Conservation (phyloP, 1,140 invertebrate species). For the Drosophila pallidifrons region DNA sequence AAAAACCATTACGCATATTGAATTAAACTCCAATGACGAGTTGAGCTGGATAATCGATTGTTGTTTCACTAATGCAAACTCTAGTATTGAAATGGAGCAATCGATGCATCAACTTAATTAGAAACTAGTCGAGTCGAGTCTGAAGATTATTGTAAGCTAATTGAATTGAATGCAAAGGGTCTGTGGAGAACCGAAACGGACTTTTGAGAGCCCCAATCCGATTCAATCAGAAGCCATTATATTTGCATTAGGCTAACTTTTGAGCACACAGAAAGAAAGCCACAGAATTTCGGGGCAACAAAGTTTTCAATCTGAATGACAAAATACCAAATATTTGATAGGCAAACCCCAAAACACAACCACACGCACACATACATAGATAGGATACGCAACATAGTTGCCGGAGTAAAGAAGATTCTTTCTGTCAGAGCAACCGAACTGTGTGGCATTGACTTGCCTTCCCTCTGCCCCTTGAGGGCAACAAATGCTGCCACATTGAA, state of each 20-base stretch:
- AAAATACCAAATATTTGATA: slow-evolving; percentile 54
- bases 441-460: slow-evolving; percentile 4
- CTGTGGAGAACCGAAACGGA: neutral
- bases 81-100: neutral
- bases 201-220: slow-evolving; percentile 16
- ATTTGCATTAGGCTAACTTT: slow-evolving; percentile 59
- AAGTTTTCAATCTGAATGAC: slow-evolving; percentile 48
- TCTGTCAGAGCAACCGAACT: slow-evolving; percentile 3
- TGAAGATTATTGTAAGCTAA: slow-evolving; percentile 22
- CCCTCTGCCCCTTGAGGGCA: slow-evolving; percentile 29
- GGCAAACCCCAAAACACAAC: slow-evolving; percentile 3
- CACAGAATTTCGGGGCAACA: slow-evolving; percentile 38
- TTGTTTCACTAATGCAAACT: slow-evolving; percentile 16
- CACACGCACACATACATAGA: neutral
- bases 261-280: slow-evolving; percentile 14
- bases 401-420: slow-evolving; percentile 23
- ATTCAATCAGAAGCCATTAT: slow-evolving; percentile 53
- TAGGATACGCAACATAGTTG: slow-evolving; percentile 21
- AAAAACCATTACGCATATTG: slow-evolving; percentile 33
- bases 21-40: slow-evolving; percentile 49
- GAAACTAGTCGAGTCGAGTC: neutral
- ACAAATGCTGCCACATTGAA: slow-evolving; percentile 10
- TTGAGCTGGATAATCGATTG: slow-evolving; percentile 37
- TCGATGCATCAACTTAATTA: slow-evolving; percentile 29
- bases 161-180: slow-evolving; percentile 20